Evolutionary conservation across 2,888 invertebrate genomes (phyloP).

Genomic region (Lepeophtheirus nordmannii): DNA sequence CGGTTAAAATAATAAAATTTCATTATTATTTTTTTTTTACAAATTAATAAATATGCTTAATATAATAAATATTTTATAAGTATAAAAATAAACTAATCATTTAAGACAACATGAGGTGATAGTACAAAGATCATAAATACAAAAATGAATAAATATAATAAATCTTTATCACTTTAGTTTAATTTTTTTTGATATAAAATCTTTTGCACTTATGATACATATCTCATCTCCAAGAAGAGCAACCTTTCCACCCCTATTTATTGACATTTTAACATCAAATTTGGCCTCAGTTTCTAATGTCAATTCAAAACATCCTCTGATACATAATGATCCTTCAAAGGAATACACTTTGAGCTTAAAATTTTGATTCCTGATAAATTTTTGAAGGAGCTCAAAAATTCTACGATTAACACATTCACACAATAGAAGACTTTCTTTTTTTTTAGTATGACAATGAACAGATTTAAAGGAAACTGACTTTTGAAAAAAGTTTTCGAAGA

Average conservation of each 20-base stretch:
- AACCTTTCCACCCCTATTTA: neutral
- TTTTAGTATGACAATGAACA: neutral
- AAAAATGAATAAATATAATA: too few species aligned
- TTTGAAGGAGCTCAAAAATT: neutral
- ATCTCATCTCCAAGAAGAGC: neutral
- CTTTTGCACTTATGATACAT: neutral
- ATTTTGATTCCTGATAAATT: neutral
- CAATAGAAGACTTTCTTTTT: neutral
- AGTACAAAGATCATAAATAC: too few species aligned
- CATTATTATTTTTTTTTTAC: too few species aligned
- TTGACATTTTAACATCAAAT: neutral
- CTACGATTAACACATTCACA: neutral
- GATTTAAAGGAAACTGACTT: neutral
- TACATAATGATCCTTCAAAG: neutral
- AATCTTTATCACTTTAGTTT: too few species aligned
- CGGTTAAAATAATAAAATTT: too few species aligned
- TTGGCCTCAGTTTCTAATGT: neutral
- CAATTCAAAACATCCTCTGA: neutral
- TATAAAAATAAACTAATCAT: too few species aligned
- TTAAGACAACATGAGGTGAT: too few species aligned
- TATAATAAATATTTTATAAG: too few species aligned
- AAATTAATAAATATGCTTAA: too few species aligned
- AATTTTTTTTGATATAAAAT: too few species aligned
- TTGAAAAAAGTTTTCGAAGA: neutral
- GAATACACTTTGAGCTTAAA: neutral